Evolutionary conservation across 2,888 invertebrate genomes (phyloP).

Genomic region (Spisula subtruncata): DNA sequence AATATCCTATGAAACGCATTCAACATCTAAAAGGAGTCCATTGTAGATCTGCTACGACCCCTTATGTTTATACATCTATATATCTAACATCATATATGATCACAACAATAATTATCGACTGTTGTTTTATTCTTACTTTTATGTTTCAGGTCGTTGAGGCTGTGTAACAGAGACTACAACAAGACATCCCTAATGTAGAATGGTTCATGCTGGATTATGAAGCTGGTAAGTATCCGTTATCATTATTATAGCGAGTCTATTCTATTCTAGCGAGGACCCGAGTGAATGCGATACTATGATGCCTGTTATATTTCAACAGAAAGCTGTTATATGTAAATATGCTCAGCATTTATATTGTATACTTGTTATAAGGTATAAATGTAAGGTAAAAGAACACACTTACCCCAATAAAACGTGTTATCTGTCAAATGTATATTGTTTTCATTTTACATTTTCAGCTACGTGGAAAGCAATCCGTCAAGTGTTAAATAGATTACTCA

Average conservation of each 20-base stretch:
- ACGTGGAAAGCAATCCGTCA: slow-evolving; percentile 35
- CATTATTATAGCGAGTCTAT: too few species aligned
- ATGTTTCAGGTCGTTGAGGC: background rate
- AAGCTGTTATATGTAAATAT: background rate
- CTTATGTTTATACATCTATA: too few species aligned
- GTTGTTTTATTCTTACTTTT: too few species aligned
- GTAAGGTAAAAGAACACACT: background rate
- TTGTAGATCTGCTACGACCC: too few species aligned
- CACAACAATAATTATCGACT: too few species aligned
- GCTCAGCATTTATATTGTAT: background rate
- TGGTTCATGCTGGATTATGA: slow-evolving; percentile 46
- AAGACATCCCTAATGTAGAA: background rate
- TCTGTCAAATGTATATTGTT: background rate
- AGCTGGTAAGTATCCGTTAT: slow-evolving; percentile 28
- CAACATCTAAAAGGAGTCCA: too few species aligned
- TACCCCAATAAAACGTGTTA: background rate
- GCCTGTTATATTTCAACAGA: too few species aligned
- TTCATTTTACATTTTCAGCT: slow-evolving; percentile 19
- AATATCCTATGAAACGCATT: too few species aligned
- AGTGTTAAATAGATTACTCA: slow-evolving; percentile 26
- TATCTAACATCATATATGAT: too few species aligned
- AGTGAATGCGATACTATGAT: too few species aligned
- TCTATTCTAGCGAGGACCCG: too few species aligned
- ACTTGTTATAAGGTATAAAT: background rate
- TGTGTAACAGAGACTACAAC: background rate